Percentiles rank a stretch among this genome's conserved stretches.
phyloP scores from a whole-genome alignment of 2,888 invertebrate genomes.

The Chymomyza fuscimana region DNA sequence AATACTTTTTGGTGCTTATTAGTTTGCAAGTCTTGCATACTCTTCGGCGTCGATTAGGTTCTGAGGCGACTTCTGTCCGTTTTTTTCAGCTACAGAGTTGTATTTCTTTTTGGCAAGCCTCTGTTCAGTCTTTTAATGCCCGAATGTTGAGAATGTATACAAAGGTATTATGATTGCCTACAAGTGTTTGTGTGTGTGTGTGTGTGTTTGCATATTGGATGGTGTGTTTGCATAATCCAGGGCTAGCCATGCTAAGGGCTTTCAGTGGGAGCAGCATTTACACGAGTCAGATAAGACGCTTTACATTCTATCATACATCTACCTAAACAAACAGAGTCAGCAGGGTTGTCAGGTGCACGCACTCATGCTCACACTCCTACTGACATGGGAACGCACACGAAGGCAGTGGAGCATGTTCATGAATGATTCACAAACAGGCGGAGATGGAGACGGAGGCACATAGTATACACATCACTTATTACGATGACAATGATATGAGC shows the following conservation, averaged over 20 bases:
- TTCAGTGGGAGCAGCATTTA: slow-evolving; percentile 37
- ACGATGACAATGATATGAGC: slow-evolving; percentile 69
- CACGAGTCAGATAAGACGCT: slow-evolving; percentile 67
- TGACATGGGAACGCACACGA: slow-evolving; percentile 33
- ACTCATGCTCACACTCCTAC: slow-evolving; percentile 2
- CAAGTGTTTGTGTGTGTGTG: not conserved
- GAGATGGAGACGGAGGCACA: slow-evolving; percentile 28
- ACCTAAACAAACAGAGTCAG: slow-evolving; percentile 64
- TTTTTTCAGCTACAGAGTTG: not conserved
- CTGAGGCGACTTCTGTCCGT: not conserved
- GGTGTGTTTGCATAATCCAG: slow-evolving; percentile 54
- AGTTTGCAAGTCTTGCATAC: not conserved
- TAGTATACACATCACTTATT: slow-evolving; percentile 62
- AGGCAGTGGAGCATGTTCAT: slow-evolving; percentile 57
- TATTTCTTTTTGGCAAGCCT: not conserved
- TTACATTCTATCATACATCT: slow-evolving; percentile 51
- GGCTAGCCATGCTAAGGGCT: slow-evolving; percentile 22
- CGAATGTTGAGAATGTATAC: not conserved
- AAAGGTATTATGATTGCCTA: slow-evolving; percentile 2
- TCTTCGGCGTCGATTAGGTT: not conserved
- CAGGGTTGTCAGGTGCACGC: slow-evolving; percentile 51
- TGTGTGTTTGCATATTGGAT: not conserved
- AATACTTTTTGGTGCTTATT: too few relatives aligned
- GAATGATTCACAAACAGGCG: slow-evolving; percentile 62
- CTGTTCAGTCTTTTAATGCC: not conserved